Conservation (phyloP, 2,113 vertebrate species). For the Synchiropus splendidus region DNA sequence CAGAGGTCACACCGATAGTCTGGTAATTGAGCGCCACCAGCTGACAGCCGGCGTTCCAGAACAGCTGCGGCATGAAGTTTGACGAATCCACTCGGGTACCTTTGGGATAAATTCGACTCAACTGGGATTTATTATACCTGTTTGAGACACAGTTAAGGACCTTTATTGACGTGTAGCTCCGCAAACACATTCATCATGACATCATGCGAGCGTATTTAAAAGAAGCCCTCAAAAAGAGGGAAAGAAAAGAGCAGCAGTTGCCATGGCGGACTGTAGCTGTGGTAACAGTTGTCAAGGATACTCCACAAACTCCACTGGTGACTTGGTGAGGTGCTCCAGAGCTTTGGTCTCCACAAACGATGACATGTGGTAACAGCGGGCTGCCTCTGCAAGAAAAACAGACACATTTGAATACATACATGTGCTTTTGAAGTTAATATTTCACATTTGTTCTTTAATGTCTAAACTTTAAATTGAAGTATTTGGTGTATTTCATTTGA, state of each 20-base stretch:
- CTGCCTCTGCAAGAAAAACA: constrained; percentile 72
- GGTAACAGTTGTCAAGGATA: constrained; percentile 76
- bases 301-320: constrained; percentile 98
- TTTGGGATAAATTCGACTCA: constrained; percentile 95
- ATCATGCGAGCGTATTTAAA: neutral
- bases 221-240: constrained; percentile 2
- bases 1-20: constrained; percentile 76
- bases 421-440: too few species aligned
- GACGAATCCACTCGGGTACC: constrained; percentile 96
- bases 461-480: too few species aligned
- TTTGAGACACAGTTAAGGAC: constrained; percentile 65
- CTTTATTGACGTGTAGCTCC: too few species aligned
- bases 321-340: constrained; percentile 92
- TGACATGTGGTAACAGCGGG: constrained; percentile 95
- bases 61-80: constrained; percentile 97
- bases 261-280: constrained; percentile 12
- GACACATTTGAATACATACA: constrained; percentile 1
- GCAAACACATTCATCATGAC: too few species aligned
- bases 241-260: constrained; percentile 11
- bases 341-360: constrained; percentile 99
- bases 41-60: constrained; percentile 96
- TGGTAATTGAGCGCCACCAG: constrained; percentile 98
- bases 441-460: too few species aligned
- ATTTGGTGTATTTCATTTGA: too few species aligned
- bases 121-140: constrained; percentile 97